A percentile compares a stretch with the other conserved stretches of the same genome.
Evolutionary conservation across 2,113 vertebrate species (phyloP).

Genomic region (Colaptes auratus): DNA sequence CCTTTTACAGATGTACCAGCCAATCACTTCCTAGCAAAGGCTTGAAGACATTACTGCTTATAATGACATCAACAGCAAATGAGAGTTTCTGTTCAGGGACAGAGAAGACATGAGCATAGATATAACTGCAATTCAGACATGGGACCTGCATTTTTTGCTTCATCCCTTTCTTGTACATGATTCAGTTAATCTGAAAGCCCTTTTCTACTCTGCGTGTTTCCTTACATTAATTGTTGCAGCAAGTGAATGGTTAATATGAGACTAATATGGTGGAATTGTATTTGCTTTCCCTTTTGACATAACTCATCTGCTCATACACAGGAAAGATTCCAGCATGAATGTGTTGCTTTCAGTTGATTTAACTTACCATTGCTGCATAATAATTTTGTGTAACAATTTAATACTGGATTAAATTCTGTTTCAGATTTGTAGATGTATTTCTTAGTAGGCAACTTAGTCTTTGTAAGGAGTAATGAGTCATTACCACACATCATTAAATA

Average conservation of each 20-base stretch:
- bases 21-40: background rate
- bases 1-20: background rate
- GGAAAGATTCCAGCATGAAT: background rate
- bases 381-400: background rate
- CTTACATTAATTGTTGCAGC: background rate
- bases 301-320: background rate
- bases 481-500: background rate
- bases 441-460: background rate
- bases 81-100: background rate
- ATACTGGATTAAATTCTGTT: background rate
- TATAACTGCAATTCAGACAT: background rate
- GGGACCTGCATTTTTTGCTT: background rate
- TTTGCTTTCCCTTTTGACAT: background rate
- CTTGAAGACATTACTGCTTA: background rate
- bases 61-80: background rate
- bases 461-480: background rate
- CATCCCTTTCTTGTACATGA: background rate
- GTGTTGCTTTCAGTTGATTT: background rate
- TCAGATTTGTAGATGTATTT: background rate
- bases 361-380: background rate
- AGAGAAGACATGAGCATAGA: background rate
- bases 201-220: background rate
- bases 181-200: background rate
- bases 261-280: background rate
- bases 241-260: background rate